phyloP scores from a whole-genome alignment of 2,888 invertebrate species.

The Stegana nigrithorax region DNA sequence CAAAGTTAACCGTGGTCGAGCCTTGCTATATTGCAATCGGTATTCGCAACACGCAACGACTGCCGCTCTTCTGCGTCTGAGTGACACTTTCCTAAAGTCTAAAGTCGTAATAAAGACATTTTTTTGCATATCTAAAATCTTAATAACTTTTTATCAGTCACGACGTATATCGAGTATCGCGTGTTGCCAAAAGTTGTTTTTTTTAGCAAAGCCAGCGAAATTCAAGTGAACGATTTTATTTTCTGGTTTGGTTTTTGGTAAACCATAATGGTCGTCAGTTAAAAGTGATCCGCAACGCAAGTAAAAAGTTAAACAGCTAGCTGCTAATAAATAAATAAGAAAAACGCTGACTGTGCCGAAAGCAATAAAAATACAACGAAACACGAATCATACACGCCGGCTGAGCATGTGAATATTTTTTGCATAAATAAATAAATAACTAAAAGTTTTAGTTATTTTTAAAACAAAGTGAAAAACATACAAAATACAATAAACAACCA shows the following conservation, averaged over 20 bases:
- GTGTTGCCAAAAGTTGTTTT: not conserved
- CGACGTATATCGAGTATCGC: not conserved
- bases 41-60: too few relatives aligned
- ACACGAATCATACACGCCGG: conserved; percentile 2
- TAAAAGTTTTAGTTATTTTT: not conserved
- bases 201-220: not conserved
- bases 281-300: too few relatives aligned
- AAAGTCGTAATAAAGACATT: too few relatives aligned
- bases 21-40: not conserved
- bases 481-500: not conserved
- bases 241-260: not conserved
- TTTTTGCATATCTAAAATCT: not conserved
- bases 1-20: not conserved
- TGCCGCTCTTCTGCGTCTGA: too few relatives aligned
- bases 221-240: not conserved
- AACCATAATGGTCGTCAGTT: too few relatives aligned
- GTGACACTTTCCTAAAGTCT: too few relatives aligned
- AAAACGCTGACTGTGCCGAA: not conserved
- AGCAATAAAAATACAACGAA: not conserved
- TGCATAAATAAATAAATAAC: not conserved
- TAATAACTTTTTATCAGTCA: not conserved
- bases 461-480: not conserved
- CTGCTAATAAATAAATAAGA: not conserved
- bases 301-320: too few relatives aligned
- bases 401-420: conserved; percentile 2